Conservation (phyloP, 2,888 invertebrate species). For the Hanleya hanleyi region DNA sequence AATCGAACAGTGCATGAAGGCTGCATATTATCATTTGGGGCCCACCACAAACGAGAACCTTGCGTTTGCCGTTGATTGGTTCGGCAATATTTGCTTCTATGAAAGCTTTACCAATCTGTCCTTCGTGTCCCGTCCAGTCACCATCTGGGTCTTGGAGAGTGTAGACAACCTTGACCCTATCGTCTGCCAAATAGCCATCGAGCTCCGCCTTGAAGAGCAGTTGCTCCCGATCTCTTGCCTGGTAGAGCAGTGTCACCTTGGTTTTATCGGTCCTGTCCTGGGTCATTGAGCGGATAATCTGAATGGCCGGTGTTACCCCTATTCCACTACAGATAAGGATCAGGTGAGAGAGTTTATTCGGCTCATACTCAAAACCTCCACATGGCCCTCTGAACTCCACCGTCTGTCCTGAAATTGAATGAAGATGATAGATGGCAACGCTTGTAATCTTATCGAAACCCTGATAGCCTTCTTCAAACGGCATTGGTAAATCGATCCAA, state of each 20-base stretch:
- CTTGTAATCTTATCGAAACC: too few relatives aligned
- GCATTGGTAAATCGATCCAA: too few relatives aligned
- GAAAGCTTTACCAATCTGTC: neutral
- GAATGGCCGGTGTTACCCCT: neutral
- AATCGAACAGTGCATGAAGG: neutral
- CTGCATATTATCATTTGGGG: neutral
- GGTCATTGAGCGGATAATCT: neutral
- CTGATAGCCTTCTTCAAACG: too few relatives aligned
- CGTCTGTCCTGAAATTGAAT: neutral
- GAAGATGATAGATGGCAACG: too few relatives aligned
- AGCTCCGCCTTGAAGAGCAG: slow-evolving; percentile 2
- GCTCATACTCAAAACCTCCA: slow-evolving; percentile 3
- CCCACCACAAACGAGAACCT: slow-evolving; percentile 5
- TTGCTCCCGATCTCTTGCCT: neutral
- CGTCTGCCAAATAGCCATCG: neutral
- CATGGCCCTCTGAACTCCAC: slow-evolving; percentile 1
- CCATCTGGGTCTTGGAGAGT: neutral
- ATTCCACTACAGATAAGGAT: slow-evolving; percentile 2
- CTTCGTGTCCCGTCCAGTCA: neutral
- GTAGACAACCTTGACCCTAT: neutral
- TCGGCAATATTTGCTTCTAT: neutral
- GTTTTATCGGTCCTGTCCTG: neutral
- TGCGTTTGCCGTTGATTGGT: neutral
- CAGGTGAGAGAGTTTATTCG: neutral
- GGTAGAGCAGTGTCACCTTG: neutral